A percentile compares a stretch with the other conserved stretches of the same genome.
Conservation (phyloP, 2,797 vertebrate genomes). For the Anableps anableps region DNA sequence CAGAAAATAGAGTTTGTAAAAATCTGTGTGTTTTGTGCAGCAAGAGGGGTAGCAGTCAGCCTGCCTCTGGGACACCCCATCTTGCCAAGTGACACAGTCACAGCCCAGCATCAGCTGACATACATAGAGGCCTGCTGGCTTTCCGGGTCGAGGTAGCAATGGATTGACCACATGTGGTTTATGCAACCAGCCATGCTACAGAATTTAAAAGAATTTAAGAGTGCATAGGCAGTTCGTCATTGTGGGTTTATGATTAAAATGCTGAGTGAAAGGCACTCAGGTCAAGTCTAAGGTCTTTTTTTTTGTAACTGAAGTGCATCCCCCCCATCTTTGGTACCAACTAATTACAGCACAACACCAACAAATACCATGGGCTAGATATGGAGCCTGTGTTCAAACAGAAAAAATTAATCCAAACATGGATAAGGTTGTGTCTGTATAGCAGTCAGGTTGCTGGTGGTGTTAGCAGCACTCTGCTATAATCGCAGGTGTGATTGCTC, state of each 20-base stretch:
- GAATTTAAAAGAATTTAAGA: background rate
- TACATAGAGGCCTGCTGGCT: background rate
- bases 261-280: background rate
- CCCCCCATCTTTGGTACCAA: background rate
- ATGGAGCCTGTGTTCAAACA: slow-evolving; percentile 74
- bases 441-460: slow-evolving; percentile 74
- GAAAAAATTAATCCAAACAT: slow-evolving; percentile 71
- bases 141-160: background rate
- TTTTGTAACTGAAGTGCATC: background rate
- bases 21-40: background rate
- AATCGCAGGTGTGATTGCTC: slow-evolving; percentile 81
- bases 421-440: slow-evolving; percentile 65
- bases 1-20: too few species aligned
- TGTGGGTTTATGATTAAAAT: background rate
- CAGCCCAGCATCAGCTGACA: background rate
- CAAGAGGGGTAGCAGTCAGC: background rate
- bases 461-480: slow-evolving; percentile 75
- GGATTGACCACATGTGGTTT: background rate
- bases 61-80: too few species aligned
- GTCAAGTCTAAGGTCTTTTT: background rate
- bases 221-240: background rate
- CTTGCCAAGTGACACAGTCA: background rate
- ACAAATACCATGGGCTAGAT: slow-evolving; percentile 65
- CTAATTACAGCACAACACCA: slow-evolving; percentile 34
- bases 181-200: background rate